Percentiles rank a stretch among this genome's conserved stretches.
These are phyloP conservation scores for Tapirus terrestris DNA, from an alignment of 2,113 vertebrate genomes.

Conservation along the genomic window DNA sequence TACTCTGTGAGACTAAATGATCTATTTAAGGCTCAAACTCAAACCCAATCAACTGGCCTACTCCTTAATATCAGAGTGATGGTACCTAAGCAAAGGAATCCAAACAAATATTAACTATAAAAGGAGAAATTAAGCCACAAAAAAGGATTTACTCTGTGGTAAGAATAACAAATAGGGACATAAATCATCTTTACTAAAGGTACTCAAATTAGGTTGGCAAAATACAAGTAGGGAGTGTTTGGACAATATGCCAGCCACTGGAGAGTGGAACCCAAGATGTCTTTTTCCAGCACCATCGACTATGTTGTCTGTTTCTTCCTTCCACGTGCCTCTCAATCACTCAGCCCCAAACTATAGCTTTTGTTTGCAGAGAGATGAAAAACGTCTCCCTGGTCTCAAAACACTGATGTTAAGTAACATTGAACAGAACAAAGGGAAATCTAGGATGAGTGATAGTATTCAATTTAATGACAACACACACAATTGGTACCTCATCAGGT, in stretches of 20 bases:
- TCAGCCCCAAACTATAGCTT: not conserved
- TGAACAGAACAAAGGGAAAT: slow-evolving; percentile 42
- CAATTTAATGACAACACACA: not conserved
- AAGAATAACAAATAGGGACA: slow-evolving; percentile 50
- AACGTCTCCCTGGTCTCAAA: slow-evolving; percentile 30
- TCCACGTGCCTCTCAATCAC: not conserved
- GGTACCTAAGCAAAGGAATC: slow-evolving; percentile 39
- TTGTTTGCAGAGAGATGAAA: slow-evolving; percentile 19
- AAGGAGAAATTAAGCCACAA: not conserved
- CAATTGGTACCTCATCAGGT: not conserved
- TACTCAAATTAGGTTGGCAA: slow-evolving; percentile 47
- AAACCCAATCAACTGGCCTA: not conserved
- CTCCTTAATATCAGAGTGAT: not conserved
- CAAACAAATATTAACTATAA: slow-evolving; percentile 23
- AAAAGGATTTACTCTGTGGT: not conserved
- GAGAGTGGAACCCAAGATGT: not conserved
- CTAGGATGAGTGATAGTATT: not conserved
- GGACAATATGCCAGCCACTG: not conserved
- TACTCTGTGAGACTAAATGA: not conserved
- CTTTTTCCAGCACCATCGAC: not conserved
- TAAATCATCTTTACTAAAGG: slow-evolving; percentile 52
- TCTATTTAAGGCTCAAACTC: not conserved
- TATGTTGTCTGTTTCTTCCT: slow-evolving; percentile 31
- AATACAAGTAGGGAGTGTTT: slow-evolving; percentile 26
- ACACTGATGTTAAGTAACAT: not conserved